A percentile compares a stretch with the other conserved stretches of the same genome.
These are phyloP conservation scores for Daboia siamensis DNA, from an alignment of 2,113 vertebrate genomes.

Conservation along the genomic window DNA sequence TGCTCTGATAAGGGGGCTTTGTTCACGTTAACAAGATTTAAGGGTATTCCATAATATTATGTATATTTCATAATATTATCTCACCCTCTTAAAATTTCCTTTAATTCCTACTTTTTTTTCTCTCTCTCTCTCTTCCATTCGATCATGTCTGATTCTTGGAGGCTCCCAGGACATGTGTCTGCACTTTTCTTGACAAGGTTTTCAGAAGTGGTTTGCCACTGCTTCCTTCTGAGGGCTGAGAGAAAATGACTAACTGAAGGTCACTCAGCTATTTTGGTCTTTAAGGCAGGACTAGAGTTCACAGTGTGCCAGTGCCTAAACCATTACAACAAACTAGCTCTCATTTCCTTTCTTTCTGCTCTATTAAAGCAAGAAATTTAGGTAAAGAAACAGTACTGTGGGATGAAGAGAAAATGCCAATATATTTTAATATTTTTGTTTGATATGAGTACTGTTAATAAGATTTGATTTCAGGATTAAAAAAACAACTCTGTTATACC, in stretches of 20 bases:
- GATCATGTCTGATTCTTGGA: not conserved
- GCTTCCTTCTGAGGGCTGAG: not conserved
- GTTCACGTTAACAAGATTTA: not conserved
- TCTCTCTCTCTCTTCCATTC: not conserved
- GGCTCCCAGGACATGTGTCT: not conserved
- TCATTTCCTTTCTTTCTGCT: not conserved
- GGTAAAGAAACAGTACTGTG: not conserved
- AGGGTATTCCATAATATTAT: not conserved
- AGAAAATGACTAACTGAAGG: not conserved
- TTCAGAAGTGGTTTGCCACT: not conserved
- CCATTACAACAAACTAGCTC: not conserved
- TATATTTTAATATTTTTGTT: not conserved
- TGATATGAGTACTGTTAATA: not conserved
- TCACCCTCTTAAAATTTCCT: not conserved
- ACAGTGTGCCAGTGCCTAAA: not conserved
- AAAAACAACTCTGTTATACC: not conserved
- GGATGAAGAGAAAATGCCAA: not conserved
- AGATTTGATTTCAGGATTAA: not conserved
- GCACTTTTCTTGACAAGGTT: not conserved
- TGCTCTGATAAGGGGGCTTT: not conserved
- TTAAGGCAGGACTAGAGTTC: not conserved
- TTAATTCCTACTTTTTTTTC: not conserved
- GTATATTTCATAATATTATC: not conserved
- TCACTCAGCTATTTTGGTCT: not conserved
- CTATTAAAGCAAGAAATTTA: not conserved